Evolutionary conservation across 2,113 vertebrate genomes (phyloP).

Genomic region (Pitta sordida): DNA sequence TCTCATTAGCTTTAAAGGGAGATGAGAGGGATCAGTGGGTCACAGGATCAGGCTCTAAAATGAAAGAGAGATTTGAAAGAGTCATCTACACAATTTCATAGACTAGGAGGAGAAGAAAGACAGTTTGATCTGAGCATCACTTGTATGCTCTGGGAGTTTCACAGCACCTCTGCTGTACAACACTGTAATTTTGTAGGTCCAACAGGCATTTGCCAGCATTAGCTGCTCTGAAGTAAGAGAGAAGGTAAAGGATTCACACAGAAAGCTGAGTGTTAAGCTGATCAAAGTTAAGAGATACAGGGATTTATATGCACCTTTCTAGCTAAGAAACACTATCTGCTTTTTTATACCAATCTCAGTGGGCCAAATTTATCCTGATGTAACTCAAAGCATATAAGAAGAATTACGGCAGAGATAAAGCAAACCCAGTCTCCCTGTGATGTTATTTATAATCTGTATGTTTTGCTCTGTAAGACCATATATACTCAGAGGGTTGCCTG

Average conservation of each 20-base stretch:
- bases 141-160: slow-evolving; percentile 36
- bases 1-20: slow-evolving; percentile 32
- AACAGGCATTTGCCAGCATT: slow-evolving; percentile 58
- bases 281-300: slow-evolving; percentile 62
- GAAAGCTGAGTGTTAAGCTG: slow-evolving; percentile 56
- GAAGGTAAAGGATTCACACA: slow-evolving; percentile 44
- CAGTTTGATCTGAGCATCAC: slow-evolving; percentile 25
- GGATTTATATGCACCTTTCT: slow-evolving; percentile 54
- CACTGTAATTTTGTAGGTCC: slow-evolving; percentile 41
- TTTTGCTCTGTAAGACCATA: slow-evolving; percentile 32
- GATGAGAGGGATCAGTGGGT: slow-evolving; percentile 7
- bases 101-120: background rate
- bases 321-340: slow-evolving; percentile 28
- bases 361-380: slow-evolving; percentile 49
- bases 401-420: slow-evolving; percentile 53
- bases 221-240: slow-evolving; percentile 57
- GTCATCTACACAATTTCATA: background rate
- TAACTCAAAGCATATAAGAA: slow-evolving; percentile 45
- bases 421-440: slow-evolving; percentile 29
- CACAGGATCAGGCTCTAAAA: slow-evolving; percentile 41
- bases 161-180: slow-evolving; percentile 24
- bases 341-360: slow-evolving; percentile 46
- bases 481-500: slow-evolving; percentile 14
- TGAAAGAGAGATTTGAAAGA: slow-evolving; percentile 19
- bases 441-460: slow-evolving; percentile 64